Percentiles rank a stretch among this genome's conserved stretches.
phyloP scores from a whole-genome alignment of 2,113 vertebrate genomes.

The Catharus minimus region DNA sequence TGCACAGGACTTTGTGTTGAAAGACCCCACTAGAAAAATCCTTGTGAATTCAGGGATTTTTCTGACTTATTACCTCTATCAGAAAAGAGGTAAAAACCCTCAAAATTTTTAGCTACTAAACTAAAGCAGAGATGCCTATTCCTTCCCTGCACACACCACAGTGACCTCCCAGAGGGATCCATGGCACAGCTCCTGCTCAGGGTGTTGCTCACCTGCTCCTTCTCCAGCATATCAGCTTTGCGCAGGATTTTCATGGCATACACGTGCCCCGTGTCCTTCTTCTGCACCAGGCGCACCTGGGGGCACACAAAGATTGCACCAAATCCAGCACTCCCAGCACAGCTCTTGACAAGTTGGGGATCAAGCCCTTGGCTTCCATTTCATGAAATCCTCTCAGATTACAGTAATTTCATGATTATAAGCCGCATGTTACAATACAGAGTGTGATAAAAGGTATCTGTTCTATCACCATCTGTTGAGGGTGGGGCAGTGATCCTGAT shows the following conservation, averaged over 20 bases:
- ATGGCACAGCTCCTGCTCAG: not conserved
- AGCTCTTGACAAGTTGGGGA: fast-evolving
- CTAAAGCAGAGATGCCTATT: not conserved
- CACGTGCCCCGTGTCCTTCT: slow-evolving; percentile 97
- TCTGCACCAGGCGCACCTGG: slow-evolving; percentile 96
- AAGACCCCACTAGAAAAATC: not conserved
- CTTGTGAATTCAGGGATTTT: not conserved
- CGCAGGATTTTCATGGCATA: slow-evolving; percentile 99
- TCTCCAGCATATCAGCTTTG: slow-evolving; percentile 98
- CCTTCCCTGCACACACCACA: not conserved
- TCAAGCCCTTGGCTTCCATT: not conserved
- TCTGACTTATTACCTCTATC: not conserved
- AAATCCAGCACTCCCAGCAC: not conserved
- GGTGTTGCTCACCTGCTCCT: slow-evolving; percentile 85
- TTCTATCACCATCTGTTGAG: too few relatives aligned
- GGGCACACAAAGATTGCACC: not conserved
- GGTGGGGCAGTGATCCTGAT: too few relatives aligned
- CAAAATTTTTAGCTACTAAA: not conserved
- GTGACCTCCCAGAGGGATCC: not conserved
- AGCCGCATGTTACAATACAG: too few relatives aligned
- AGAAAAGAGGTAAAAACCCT: fast-evolving
- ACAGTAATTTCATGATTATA: too few relatives aligned
- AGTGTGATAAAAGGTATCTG: too few relatives aligned
- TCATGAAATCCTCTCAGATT: fast-evolving
- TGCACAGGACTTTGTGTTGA: not conserved